Evolutionary conservation across 2,113 vertebrate genomes (phyloP).

Genomic region (Craseonycteris thonglongyai): DNA sequence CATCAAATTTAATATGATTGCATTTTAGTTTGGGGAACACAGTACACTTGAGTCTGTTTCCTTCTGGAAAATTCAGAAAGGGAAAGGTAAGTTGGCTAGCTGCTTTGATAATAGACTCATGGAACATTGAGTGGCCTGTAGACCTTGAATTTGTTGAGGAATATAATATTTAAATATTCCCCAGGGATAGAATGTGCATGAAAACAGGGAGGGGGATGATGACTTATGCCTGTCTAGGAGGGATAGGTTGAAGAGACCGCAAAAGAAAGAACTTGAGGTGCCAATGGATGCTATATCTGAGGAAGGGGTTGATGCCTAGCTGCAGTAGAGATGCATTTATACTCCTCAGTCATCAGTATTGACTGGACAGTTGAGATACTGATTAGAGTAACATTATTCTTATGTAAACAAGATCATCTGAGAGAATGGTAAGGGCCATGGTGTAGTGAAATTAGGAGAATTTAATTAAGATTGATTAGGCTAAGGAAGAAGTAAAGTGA

Average conservation of each 20-base stretch:
- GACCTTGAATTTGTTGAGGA: neutral
- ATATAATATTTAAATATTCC: neutral
- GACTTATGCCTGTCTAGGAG: neutral
- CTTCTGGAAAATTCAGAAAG: neutral
- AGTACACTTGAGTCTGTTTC: neutral
- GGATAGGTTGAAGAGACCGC: neutral
- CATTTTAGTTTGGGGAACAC: neutral
- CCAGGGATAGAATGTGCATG: neutral
- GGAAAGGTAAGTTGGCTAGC: neutral
- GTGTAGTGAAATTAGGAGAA: neutral
- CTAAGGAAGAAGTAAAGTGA: neutral
- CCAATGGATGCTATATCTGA: neutral
- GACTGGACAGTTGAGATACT: neutral
- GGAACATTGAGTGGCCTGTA: neutral
- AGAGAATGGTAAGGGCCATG: neutral
- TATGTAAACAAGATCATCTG: neutral
- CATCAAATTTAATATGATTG: neutral
- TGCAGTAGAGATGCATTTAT: neutral
- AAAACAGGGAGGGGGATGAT: neutral
- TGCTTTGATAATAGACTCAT: neutral
- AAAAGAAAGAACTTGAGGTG: neutral
- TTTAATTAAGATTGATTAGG: neutral
- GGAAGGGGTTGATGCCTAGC: neutral
- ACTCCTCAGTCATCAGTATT: neutral
- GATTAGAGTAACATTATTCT: neutral